These are phyloP conservation scores for Acipenser oxyrinchus DNA, from an alignment of 2,797 vertebrate genomes.

Conservation along the genomic window DNA sequence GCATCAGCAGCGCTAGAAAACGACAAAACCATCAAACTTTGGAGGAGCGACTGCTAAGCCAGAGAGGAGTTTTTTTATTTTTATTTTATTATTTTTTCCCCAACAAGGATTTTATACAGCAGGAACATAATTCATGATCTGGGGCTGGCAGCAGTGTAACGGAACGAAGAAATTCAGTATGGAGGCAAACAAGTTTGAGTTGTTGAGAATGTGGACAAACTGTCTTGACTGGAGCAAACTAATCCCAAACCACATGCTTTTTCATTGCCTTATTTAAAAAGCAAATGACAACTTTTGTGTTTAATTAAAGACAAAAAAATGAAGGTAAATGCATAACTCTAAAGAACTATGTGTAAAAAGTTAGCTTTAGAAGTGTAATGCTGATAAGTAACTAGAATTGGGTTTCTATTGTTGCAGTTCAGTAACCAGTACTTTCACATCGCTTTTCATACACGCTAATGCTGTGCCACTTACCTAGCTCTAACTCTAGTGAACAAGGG, in stretches of 20 bases:
- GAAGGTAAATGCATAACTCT: neutral
- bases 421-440: too few relatives aligned
- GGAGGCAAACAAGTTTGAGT: neutral
- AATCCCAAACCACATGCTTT: neutral
- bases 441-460: too few relatives aligned
- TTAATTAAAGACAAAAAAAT: constrained; percentile 13
- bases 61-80: constrained; percentile 21
- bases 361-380: too few relatives aligned
- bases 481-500: too few relatives aligned
- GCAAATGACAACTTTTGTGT: constrained; percentile 18
- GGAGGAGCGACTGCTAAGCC: constrained; percentile 95
- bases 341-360: too few relatives aligned
- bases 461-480: too few relatives aligned
- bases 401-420: too few relatives aligned
- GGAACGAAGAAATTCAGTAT: constrained; percentile 22
- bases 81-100: constrained; percentile 30
- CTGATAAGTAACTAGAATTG: too few relatives aligned
- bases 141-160: constrained; percentile 21
- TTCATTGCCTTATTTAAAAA: constrained; percentile 22
- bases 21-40: constrained; percentile 98
- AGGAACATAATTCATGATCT: constrained; percentile 30
- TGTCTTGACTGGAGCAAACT: neutral
- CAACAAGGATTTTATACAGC: constrained; percentile 23
- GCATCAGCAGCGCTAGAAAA: constrained; percentile 96
- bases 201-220: constrained; percentile 15